Evolutionary conservation across 2,113 vertebrate species (phyloP), one percentile per base, ranked within the genome.

Genomic region (Tyto alba): DNA sequence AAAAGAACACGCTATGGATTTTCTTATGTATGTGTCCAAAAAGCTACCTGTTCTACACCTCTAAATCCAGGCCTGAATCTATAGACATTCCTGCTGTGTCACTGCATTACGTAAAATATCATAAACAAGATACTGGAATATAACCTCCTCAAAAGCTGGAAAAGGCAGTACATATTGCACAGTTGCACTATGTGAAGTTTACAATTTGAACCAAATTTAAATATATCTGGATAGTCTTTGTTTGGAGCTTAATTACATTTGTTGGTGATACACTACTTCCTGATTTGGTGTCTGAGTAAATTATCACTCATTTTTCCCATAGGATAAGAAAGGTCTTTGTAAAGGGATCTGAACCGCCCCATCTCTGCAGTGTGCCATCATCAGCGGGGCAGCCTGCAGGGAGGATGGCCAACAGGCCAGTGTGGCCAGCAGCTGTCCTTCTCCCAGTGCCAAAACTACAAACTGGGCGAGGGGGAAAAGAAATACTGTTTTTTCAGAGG

Each of bases 301-400:
- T 0, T 1, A 25, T 56, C 50, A 32, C 41, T 57, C 1, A 0
- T 40, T 8, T 26, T 66, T 86, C 41, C 52, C 41, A n/a, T n/a
- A 81, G 64, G 79, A 30, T 67, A 53, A 36, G 75, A 72, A 78
- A 52, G 40, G 6, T 29, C 48, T 83, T 40, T 34, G 12, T 22
- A 41, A 80, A 67, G 73, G 40, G 25, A 43, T 20, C 10, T 2
- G 8, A 64, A 63, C 53, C 9, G 6, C 17, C 19, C 32, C 10
- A 10, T 56, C 13, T 8, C 53, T 7, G 59, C 43, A 55, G 52
- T 6, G 36, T 15, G 73, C 36, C 48, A 59, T 5, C 22, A 5
- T 40, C 45, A 75, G 59, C 6, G 4, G 69, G n/a, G 45, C 47
- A 45, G 41, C 66, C 71, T 32, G 23, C 43, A 36, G 48, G 48